Percentiles rank a stretch among this genome's conserved stretches.
Evolutionary conservation across 2,797 vertebrate species (phyloP).

Genomic region (Dromococcyx pavoninus): DNA sequence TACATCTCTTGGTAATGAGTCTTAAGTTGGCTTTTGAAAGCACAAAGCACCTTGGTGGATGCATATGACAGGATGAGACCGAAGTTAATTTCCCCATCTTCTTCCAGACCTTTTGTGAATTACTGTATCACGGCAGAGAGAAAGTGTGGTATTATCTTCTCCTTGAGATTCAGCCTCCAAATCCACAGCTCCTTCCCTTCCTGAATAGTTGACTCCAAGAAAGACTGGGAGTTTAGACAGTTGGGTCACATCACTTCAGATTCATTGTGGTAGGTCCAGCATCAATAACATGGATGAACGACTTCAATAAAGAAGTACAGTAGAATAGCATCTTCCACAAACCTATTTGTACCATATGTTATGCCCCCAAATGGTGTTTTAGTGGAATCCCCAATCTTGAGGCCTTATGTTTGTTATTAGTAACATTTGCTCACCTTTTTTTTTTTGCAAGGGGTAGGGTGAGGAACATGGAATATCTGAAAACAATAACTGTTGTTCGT

Average conservation of each 20-base stretch:
- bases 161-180: neutral
- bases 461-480: slow-evolving; percentile 78
- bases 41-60: neutral
- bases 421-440: slow-evolving; percentile 68
- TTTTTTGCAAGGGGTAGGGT: neutral
- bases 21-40: neutral
- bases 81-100: neutral
- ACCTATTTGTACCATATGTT: slow-evolving; percentile 19
- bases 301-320: slow-evolving; percentile 22
- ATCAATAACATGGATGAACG: neutral
- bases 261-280: slow-evolving; percentile 16
- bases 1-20: neutral
- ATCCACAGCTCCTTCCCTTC: neutral
- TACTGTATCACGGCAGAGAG: neutral
- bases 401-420: slow-evolving; percentile 75
- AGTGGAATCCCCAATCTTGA: slow-evolving; percentile 60
- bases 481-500: slow-evolving; percentile 84
- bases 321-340: slow-evolving; percentile 48
- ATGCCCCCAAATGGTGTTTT: slow-evolving; percentile 38
- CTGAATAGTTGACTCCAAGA: neutral
- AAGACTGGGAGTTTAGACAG: neutral
- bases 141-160: neutral
- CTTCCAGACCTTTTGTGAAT: neutral
- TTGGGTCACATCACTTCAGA: neutral
- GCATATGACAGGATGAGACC: neutral